These are phyloP conservation scores for Aphelinus atriplicis DNA, from an alignment of 1,140 invertebrate genomes.

Conservation along the genomic window DNA sequence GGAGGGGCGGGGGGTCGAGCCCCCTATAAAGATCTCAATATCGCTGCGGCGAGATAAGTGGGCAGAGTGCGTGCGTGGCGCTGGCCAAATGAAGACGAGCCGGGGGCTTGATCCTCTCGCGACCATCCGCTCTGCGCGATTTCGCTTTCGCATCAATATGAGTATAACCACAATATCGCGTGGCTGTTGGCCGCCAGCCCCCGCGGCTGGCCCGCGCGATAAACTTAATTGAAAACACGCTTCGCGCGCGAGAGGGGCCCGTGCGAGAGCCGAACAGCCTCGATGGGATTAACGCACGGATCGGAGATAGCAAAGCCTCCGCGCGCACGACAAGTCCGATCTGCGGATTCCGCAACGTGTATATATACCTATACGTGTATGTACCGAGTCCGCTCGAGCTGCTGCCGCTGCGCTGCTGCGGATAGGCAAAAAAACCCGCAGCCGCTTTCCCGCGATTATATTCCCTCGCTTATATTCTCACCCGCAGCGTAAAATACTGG, in stretches of 20 bases:
- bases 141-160: slow-evolving; percentile 48
- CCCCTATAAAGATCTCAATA: too few species aligned
- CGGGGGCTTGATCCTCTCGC: neutral
- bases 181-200: slow-evolving; percentile 24
- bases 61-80: too few species aligned
- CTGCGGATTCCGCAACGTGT: neutral
- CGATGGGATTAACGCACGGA: slow-evolving; percentile 4
- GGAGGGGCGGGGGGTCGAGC: too few species aligned
- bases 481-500: too few species aligned
- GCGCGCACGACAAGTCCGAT: neutral
- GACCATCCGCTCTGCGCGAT: slow-evolving; percentile 25
- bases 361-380: too few species aligned
- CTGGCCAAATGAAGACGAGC: slow-evolving; percentile 19
- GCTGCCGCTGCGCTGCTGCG: too few species aligned
- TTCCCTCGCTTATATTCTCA: too few species aligned
- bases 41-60: too few species aligned
- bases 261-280: neutral
- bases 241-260: neutral
- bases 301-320: slow-evolving; percentile 3
- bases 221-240: slow-evolving; percentile 22
- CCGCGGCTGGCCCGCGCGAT: neutral
- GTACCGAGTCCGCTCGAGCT: too few species aligned
- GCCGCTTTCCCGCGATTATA: too few species aligned
- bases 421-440: too few species aligned
- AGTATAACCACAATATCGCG: slow-evolving; percentile 38